phyloP scores from a whole-genome alignment of 2,888 invertebrate species.

The Molanna angustata region DNA sequence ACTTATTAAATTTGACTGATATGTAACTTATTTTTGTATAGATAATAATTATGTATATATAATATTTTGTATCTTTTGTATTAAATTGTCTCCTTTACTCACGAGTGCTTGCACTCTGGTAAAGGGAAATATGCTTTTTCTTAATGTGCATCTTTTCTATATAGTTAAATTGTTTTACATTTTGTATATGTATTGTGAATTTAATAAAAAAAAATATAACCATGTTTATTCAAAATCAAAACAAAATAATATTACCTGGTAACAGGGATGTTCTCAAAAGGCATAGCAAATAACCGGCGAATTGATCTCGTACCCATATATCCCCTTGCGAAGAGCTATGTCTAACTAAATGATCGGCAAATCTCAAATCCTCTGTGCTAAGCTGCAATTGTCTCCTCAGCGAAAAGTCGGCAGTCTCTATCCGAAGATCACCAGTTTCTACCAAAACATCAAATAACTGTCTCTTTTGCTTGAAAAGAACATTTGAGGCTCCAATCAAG shows the following conservation, averaged over 20 bases:
- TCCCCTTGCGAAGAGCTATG: slow-evolving; percentile 79
- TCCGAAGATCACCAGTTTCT: slow-evolving; percentile 81
- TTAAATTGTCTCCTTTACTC: too few relatives aligned
- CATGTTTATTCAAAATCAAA: slow-evolving; percentile 5
- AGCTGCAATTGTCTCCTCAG: slow-evolving; percentile 80
- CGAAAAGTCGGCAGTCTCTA: slow-evolving; percentile 79
- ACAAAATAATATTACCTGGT: slow-evolving; percentile 47
- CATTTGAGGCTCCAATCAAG: slow-evolving; percentile 96
- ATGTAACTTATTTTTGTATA: too few relatives aligned
- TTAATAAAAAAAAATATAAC: too few relatives aligned
- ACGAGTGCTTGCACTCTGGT: too few relatives aligned
- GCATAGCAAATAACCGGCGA: slow-evolving; percentile 80
- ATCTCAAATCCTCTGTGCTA: slow-evolving; percentile 92
- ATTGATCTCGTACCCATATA: slow-evolving; percentile 94
- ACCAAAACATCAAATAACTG: slow-evolving; percentile 90
- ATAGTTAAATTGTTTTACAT: too few relatives aligned
- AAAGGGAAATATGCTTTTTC: too few relatives aligned
- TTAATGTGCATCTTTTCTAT: too few relatives aligned
- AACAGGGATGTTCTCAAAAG: slow-evolving; percentile 75
- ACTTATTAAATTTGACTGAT: too few relatives aligned
- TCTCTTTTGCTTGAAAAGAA: slow-evolving; percentile 94
- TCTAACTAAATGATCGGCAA: slow-evolving; percentile 89
- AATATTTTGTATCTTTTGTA: too few relatives aligned
- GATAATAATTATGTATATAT: too few relatives aligned
- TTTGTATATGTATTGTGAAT: too few relatives aligned